Conservation (phyloP, 2,797 vertebrate species). For the Macrochelys suwanniensis region DNA sequence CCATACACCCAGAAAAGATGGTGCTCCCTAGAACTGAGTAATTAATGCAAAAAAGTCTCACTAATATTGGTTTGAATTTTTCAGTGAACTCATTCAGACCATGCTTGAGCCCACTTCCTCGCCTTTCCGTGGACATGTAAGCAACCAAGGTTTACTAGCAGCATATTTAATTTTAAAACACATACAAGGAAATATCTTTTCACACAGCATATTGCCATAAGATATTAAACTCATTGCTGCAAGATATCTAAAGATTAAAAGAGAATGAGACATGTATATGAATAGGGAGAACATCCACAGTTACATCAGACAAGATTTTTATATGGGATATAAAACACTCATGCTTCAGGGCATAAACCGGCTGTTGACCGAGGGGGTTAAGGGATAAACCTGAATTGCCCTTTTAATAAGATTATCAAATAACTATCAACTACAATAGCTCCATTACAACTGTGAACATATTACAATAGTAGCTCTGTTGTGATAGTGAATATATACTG, state of each 20-base stretch:
- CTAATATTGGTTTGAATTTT: not conserved
- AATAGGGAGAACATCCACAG: not conserved
- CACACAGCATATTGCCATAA: not conserved
- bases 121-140: not conserved
- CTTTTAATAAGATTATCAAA: not conserved
- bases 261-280: not conserved
- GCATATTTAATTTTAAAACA: not conserved
- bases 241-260: not conserved
- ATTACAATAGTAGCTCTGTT: not conserved
- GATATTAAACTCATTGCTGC: not conserved
- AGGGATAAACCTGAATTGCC: not conserved
- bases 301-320: not conserved
- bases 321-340: not conserved
- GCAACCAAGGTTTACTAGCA: not conserved
- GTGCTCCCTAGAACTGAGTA: not conserved
- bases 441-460: rapidly evolving
- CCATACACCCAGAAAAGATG: not conserved
- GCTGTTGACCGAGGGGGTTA: not conserved
- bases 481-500: not conserved
- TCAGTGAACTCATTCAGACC: not conserved
- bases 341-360: not conserved
- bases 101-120: not conserved
- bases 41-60: not conserved
- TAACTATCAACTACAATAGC: not conserved
- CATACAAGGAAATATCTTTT: not conserved